Base-by-base conservation (phyloP, 2,797 vertebrate species). In the Naso thynnoides region DNA sequence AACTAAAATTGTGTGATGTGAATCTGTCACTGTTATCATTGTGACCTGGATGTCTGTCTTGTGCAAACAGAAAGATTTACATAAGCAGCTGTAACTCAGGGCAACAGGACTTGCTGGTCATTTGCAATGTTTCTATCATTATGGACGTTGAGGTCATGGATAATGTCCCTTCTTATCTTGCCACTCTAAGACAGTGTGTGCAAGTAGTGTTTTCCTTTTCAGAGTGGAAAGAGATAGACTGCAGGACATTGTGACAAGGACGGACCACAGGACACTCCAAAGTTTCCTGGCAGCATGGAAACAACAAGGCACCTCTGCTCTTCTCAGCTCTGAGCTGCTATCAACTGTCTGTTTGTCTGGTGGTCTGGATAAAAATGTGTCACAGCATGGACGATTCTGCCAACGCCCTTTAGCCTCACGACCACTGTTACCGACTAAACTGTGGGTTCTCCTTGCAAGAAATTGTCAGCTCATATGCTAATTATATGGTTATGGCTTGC, bases 261-360 rank as follows among this genome's bases (percentile, higher is more conserved):
- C 16, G 21, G 63, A 80, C 50, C 60, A 50, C 81, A 80, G 76
- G 81, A 77, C 79, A 79, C 66, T 71, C 50, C 39, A 65, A 14
- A 48, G 76, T 78, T 81, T 83, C 79, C 78, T 78, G 63, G 63
- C 64, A 81, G 74, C 73, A 21, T 76, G 81, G 84, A 86, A 89
- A 87, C 78, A 73, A 55, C 70, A 56, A 73, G 79, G 67, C 85
- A 70, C 76, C 76, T 78, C 71, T 45, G 65, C 81, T 84, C 60
- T 79, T 81, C 79, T 78, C 81, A 78, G 36, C 67, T 49, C 50
- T 0, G 16, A 53, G 73, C 59, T 10, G 13, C 31, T 79, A 82
- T 88, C 79, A 83, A 55, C 41, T 70, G 53, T 49, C 45, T 76
- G 56, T 71, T 64, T 79, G 74, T 83, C 33, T 73, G 76, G 50